phyloP scores from a whole-genome alignment of 1,140 invertebrate genomes.

The Aphelenchoides fujianensis region DNA sequence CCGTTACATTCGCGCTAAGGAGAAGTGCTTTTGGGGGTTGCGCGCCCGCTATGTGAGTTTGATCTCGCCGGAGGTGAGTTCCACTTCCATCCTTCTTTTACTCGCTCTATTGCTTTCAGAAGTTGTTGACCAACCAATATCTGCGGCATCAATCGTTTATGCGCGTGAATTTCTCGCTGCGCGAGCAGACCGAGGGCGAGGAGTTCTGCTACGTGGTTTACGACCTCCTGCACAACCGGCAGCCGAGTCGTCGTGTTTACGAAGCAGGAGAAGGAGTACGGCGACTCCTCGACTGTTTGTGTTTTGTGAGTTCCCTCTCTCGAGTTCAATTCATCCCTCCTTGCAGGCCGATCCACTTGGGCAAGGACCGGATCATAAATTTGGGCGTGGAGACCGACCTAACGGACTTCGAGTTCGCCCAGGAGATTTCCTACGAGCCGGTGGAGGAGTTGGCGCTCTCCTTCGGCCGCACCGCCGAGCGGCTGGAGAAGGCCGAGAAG shows the following conservation, averaged over 20 bases:
- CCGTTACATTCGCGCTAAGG: neutral
- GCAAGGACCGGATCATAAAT: neutral
- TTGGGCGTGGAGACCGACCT: neutral
- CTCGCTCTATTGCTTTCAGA: neutral
- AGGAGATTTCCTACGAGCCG: neutral
- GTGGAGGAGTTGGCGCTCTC: neutral
- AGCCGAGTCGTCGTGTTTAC: neutral
- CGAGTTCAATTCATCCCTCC: neutral
- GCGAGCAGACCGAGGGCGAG: neutral
- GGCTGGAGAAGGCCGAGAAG: neutral
- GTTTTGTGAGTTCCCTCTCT: slow-evolving; percentile 5
- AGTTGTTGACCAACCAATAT: neutral
- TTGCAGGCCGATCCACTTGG: neutral
- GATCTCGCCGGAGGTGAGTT: neutral
- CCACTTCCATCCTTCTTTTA: neutral
- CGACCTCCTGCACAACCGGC: neutral
- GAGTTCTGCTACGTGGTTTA: neutral
- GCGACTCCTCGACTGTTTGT: neutral
- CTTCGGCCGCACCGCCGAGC: neutral
- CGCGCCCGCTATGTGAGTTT: neutral
- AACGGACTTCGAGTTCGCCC: neutral
- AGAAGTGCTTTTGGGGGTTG: slow-evolving; percentile 1
- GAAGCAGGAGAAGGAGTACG: neutral
- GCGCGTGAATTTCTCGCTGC: neutral
- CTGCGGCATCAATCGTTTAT: neutral